phyloP scores from a whole-genome alignment of 2,113 vertebrate species.

The Nanorana parkeri region DNA sequence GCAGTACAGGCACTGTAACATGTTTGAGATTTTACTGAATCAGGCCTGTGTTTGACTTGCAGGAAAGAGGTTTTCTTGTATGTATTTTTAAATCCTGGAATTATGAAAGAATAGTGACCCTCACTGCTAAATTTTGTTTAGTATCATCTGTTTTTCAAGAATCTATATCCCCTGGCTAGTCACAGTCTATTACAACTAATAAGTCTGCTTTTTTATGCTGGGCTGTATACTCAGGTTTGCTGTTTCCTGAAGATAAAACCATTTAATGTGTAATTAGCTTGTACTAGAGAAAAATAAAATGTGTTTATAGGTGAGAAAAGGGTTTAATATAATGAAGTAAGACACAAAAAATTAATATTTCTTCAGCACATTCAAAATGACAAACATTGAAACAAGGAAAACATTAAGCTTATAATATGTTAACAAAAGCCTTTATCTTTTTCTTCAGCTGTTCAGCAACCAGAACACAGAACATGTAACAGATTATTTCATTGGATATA shows the following conservation, averaged over 20 bases:
- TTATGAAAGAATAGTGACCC: background rate
- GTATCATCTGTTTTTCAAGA: background rate
- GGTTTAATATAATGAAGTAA: background rate
- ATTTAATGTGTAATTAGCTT: conserved; percentile 19
- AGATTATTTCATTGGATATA: no score
- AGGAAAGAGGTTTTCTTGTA: background rate
- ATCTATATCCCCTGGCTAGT: background rate
- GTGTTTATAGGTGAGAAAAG: background rate
- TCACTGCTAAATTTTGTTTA: background rate
- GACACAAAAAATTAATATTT: background rate
- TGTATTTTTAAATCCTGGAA: background rate
- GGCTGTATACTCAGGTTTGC: background rate
- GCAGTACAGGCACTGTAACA: no score
- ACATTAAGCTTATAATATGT: no score
- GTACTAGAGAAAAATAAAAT: conserved; percentile 5
- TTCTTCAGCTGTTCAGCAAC: no score
- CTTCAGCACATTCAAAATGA: background rate
- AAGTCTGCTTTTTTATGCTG: background rate
- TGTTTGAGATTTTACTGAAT: background rate
- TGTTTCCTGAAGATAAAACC: background rate
- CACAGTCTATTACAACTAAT: conserved; percentile 3
- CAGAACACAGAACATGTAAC: no score
- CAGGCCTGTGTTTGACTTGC: background rate
- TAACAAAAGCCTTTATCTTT: no score
- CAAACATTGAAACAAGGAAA: conserved; percentile 54